Percentiles rank a stretch among this genome's conserved stretches.
phyloP scores from a whole-genome alignment of 2,113 vertebrate species.

The Clarias batrachus region DNA sequence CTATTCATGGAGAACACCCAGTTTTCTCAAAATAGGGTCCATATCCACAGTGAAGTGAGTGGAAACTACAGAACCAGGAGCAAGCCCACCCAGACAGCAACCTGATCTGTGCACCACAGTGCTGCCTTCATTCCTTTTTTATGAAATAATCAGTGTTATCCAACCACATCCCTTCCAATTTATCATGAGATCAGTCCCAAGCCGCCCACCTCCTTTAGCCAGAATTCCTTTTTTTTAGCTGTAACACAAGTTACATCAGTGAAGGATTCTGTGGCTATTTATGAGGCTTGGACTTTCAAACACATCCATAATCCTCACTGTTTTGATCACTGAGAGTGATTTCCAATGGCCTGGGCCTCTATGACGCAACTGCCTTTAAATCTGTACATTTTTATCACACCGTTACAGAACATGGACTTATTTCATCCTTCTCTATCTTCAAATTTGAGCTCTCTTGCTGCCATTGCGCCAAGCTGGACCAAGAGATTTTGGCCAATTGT shows the following conservation, averaged over 20 bases:
- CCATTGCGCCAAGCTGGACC: conserved; percentile 23
- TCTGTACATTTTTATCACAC: neutral
- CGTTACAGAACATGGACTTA: neutral
- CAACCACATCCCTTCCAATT: neutral
- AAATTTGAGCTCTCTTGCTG: neutral
- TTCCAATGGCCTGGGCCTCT: neutral
- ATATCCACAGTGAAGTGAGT: neutral
- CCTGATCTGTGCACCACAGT: neutral
- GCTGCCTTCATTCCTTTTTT: neutral
- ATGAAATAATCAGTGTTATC: neutral
- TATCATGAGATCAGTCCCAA: neutral
- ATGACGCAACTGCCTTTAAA: neutral
- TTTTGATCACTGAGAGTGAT: neutral
- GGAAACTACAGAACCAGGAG: neutral
- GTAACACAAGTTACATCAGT: neutral
- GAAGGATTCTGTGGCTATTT: neutral
- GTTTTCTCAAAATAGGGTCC: neutral
- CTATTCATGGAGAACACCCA: neutral
- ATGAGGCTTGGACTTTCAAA: neutral
- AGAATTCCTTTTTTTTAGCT: neutral
- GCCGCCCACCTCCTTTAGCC: neutral
- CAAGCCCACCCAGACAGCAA: neutral
- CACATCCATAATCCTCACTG: neutral
- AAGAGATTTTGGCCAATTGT: conserved; percentile 62
- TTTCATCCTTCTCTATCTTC: neutral